Base-by-base conservation (phyloP, 2,888 invertebrate genomes). In the Cartodere bifasciata region DNA sequence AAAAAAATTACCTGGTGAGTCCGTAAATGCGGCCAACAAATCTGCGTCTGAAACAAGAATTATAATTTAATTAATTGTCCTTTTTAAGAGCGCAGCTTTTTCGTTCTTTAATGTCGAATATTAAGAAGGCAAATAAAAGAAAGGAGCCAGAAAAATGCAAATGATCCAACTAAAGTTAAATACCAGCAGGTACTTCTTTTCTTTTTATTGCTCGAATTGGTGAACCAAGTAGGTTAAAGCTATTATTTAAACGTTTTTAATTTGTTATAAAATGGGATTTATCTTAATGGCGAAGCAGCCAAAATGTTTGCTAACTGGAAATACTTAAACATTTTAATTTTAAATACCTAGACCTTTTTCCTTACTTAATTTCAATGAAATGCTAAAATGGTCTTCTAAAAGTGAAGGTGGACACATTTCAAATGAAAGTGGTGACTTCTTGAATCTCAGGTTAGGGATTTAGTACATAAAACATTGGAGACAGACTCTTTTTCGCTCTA, bases 181-280 rank as follows among this genome's bases (percentile, higher is more conserved):
- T 46, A 46, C 47, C 43, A 44, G 43, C 52, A 52, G 51, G 52
- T 52, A 52, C 48, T 52, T 50, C n/a, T n/a, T 49, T 49, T 50
- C 46, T 40, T 52, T 49, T 50, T 48, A 45, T 52, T 48, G 42
- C 41, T 40, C 48, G 48, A 41, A 46, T 42, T 42, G 40, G 35
- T 43, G 46, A 46, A 41, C 48, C 49, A 52, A 52, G 46, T 53
- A 47, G 53, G 53, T 53, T 53, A 53, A 52, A 53, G 51, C 52
- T 53, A 54, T 53, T 54, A 53, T 50, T 53, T 49, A 50, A 53
- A 52, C 48, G 50, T 44, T 46, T n/a, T 44, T 48, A 53, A 53
- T 52, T 54, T 53, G 50, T 53, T 52, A 52, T 50, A 49, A 50
- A 48, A 49, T 48, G 39, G 14, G 45, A 40, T 45, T 45, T 43